These are phyloP conservation scores for Watsonalla cultraria DNA, from an alignment of 2,888 invertebrate species.

Conservation along the genomic window DNA sequence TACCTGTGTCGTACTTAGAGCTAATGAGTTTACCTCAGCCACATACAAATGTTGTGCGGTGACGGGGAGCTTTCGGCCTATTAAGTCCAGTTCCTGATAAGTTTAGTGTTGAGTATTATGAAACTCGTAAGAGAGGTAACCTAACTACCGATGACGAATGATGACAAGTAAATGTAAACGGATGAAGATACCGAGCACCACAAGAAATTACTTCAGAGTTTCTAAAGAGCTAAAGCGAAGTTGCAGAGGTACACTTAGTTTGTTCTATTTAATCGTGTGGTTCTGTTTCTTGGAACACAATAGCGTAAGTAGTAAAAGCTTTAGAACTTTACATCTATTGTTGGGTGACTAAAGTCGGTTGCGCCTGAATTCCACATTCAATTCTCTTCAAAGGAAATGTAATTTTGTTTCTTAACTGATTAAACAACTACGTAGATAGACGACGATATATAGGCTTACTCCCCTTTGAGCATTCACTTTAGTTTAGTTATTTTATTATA, in stretches of 20 bases:
- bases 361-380: conserved; percentile 12
- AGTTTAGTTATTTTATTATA: no score
- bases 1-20: no score
- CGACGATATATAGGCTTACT: no score
- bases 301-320: conserved; percentile 12
- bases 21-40: no score
- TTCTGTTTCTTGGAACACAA: conserved; percentile 18
- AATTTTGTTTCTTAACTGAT: no score
- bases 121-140: no score
- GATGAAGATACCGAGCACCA: conserved; percentile 2
- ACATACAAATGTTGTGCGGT: no score
- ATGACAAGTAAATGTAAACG: conserved; percentile 14
- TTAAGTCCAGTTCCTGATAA: no score
- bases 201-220: conserved; percentile 4
- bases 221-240: neutral
- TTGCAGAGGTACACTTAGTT: neutral
- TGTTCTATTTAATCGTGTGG: conserved; percentile 6
- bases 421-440: no score
- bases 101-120: no score
- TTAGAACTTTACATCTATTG: conserved; percentile 17
- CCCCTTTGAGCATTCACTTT: no score
- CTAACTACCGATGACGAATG: neutral
- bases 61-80: no score
- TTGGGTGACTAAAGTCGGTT: conserved; percentile 11
- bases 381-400: conserved; percentile 4